Conservation (phyloP, 2,888 invertebrate species). For the Clepsis dumicolana region DNA sequence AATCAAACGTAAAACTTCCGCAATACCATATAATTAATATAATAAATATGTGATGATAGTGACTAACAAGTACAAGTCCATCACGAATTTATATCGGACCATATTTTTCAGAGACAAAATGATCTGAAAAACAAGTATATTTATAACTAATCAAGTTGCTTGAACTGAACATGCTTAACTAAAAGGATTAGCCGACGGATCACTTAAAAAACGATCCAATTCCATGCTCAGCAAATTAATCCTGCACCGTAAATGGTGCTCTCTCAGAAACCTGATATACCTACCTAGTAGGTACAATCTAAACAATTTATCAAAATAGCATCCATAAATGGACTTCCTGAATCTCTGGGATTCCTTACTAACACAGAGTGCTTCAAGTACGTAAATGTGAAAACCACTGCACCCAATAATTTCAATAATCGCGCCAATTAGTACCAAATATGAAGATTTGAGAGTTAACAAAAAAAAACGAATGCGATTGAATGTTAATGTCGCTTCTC, state of each 20-base stretch:
- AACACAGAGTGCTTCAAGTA: constrained; percentile 44
- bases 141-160: constrained; percentile 33
- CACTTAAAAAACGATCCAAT: constrained; percentile 31
- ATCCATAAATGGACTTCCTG: constrained; percentile 81
- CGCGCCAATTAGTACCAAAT: constrained; percentile 43
- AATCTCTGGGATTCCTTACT: constrained; percentile 62
- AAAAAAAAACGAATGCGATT: constrained; percentile 24
- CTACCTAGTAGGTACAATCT: constrained; percentile 71
- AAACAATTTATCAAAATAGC: constrained; percentile 80
- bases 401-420: constrained; percentile 35
- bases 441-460: constrained; percentile 18
- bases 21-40: constrained; percentile 22
- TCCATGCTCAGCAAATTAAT: constrained; percentile 71
- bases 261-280: constrained; percentile 74
- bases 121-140: constrained; percentile 16
- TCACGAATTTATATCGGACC: constrained; percentile 49
- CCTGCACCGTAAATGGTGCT: constrained; percentile 76
- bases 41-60: constrained; percentile 37
- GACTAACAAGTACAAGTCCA: constrained; percentile 46
- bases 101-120: constrained; percentile 45
- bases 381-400: constrained; percentile 5
- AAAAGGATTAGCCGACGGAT: constrained; percentile 43
- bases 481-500: constrained; percentile 49
- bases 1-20: constrained; percentile 30
- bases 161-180: constrained; percentile 46